Conservation (phyloP, 1,140 invertebrate genomes). For the Cyrtorhinus lividipennis region DNA sequence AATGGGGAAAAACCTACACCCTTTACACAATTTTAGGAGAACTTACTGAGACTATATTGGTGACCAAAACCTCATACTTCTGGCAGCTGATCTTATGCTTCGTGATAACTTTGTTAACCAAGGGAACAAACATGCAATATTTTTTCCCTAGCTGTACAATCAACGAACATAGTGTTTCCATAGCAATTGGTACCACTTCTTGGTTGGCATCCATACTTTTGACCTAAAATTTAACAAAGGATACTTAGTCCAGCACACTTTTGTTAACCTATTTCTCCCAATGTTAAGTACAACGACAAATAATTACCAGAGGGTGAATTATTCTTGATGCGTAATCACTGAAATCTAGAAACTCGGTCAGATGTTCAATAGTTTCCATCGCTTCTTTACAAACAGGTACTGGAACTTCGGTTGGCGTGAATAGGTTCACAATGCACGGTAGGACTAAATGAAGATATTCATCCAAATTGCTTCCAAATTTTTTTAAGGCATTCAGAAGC, state of each 20-base stretch:
- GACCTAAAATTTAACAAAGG: slow-evolving; percentile 33
- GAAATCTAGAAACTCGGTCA: slow-evolving; percentile 86
- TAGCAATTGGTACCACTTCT: slow-evolving; percentile 60
- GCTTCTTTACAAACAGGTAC: slow-evolving; percentile 54
- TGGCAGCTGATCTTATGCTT: slow-evolving; percentile 71
- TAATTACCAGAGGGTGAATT: slow-evolving; percentile 71
- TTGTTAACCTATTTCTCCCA: too few relatives aligned
- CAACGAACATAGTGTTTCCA: slow-evolving; percentile 82
- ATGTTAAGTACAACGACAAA: too few relatives aligned
- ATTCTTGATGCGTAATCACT: slow-evolving; percentile 84
- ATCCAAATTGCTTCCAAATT: slow-evolving; percentile 89
- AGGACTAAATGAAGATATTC: slow-evolving; percentile 92
- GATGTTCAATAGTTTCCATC: slow-evolving; percentile 78
- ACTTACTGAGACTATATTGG: slow-evolving; percentile 46
- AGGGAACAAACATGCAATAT: slow-evolving; percentile 81
- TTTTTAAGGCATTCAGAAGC: slow-evolving; percentile 71
- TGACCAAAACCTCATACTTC: slow-evolving; percentile 60
- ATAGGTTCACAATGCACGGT: slow-evolving; percentile 81
- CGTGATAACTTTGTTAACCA: slow-evolving; percentile 70
- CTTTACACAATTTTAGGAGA: too few relatives aligned
- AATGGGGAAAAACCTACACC: too few relatives aligned
- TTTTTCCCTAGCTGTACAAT: slow-evolving; percentile 78
- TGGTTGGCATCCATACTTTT: slow-evolving; percentile 70
- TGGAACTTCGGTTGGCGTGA: slow-evolving; percentile 68
- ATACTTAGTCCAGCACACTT: too few relatives aligned